These are phyloP conservation scores for Meliscaeva auricollis DNA, from an alignment of 2,888 invertebrate species.

Conservation along the genomic window DNA sequence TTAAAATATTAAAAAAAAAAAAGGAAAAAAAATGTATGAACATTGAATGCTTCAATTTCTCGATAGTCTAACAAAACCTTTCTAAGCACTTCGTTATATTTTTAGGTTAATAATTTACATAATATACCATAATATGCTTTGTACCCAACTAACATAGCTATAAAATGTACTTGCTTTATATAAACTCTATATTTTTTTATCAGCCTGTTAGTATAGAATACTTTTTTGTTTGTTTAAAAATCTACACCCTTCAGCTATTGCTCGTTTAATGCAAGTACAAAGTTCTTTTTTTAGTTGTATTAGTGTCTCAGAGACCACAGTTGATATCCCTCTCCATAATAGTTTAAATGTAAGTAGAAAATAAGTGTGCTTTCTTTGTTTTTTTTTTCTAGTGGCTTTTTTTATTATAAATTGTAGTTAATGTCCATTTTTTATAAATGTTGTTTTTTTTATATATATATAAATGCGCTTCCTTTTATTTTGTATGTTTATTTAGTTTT, in stretches of 20 bases:
- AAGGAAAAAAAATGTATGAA: no score
- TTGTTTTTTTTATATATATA: neutral
- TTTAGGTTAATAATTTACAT: constrained; percentile 19
- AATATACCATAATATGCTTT: constrained; percentile 60
- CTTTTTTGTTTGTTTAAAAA: constrained; percentile 32
- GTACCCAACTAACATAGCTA: constrained; percentile 8
- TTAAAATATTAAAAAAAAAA: no score
- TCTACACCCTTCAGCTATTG: constrained; percentile 55
- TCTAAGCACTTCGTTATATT: neutral
- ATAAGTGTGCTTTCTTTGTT: constrained; percentile 52
- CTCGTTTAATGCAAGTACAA: constrained; percentile 34
- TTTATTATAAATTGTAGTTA: constrained; percentile 7
- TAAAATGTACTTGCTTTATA: constrained; percentile 14
- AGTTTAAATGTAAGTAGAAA: constrained; percentile 72
- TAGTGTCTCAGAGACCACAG: constrained; percentile 68
- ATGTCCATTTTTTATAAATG: neutral
- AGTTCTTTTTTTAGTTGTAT: constrained; percentile 52
- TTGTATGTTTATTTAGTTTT: constrained; percentile 33
- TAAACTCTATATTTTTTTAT: constrained; percentile 30
- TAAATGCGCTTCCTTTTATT: constrained; percentile 9
- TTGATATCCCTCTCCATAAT: constrained; percentile 57
- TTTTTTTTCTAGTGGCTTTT: constrained; percentile 25
- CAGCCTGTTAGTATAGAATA: constrained; percentile 13
- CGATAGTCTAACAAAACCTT: no score
- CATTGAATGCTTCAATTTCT: no score